A percentile compares a stretch with the other conserved stretches of the same genome.
Evolutionary conservation across 2,888 invertebrate genomes (phyloP).

Genomic region (Eurytoma californica): DNA sequence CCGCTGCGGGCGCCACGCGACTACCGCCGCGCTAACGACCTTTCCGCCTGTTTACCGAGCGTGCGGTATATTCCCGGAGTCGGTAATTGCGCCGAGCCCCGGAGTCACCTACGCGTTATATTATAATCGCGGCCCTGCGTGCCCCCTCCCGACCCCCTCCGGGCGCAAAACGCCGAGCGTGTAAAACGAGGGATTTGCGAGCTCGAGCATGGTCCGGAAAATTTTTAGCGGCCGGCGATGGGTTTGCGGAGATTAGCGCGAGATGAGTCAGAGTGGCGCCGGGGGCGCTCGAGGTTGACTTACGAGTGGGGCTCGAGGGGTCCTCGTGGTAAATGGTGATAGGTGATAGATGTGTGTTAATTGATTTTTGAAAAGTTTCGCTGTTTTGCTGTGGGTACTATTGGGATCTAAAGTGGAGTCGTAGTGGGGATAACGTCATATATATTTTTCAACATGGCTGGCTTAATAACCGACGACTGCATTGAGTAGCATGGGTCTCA

Average conservation of each 20-base stretch:
- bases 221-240: not conserved
- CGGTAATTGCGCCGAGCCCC: conserved; percentile 30
- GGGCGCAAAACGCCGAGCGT: too few relatives aligned
- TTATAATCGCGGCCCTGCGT: conserved; percentile 20
- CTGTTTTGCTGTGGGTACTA: too few relatives aligned
- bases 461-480: too few relatives aligned
- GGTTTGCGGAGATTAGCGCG: not conserved
- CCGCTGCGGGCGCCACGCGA: conserved; percentile 54
- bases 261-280: not conserved
- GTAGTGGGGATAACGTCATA: too few relatives aligned
- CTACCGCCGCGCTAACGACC: conserved; percentile 56
- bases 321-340: not conserved
- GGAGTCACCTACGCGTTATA: conserved; percentile 10
- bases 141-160: not conserved
- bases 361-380: not conserved
- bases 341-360: not conserved
- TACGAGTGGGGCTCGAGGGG: not conserved
- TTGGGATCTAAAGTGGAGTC: too few relatives aligned
- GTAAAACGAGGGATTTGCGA: conserved; percentile 3
- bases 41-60: conserved; percentile 55
- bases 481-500: too few relatives aligned
- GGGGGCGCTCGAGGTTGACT: not conserved
- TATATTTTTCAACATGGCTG: too few relatives aligned
- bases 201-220: not conserved
- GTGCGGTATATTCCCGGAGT: conserved; percentile 38